Conservation (phyloP, 2,888 invertebrate species). For the Boloria euphrosyne region DNA sequence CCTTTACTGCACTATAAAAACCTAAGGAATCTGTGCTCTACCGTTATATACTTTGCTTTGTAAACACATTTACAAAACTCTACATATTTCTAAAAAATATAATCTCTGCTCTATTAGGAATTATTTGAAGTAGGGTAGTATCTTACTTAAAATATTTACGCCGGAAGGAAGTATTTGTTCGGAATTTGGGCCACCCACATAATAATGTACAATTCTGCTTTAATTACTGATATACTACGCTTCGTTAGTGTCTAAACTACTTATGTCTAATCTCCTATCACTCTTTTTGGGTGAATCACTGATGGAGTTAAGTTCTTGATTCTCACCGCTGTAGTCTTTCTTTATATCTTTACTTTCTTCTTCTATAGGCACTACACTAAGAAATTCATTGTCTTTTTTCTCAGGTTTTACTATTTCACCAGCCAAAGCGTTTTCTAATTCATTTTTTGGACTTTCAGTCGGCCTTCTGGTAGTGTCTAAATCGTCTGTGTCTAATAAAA, state of each 20-base stretch:
- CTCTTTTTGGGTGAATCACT: slow-evolving; percentile 76
- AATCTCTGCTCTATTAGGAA: no score
- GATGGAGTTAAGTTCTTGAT: slow-evolving; percentile 69
- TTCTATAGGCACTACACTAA: slow-evolving; percentile 70
- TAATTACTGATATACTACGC: slow-evolving; percentile 55
- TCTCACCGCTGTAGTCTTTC: slow-evolving; percentile 58
- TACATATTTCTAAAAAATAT: no score
- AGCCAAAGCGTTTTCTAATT: slow-evolving; percentile 39
- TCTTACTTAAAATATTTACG: no score
- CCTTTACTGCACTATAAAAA: background rate
- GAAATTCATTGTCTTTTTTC: slow-evolving; percentile 52
- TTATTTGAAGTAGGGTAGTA: no score
- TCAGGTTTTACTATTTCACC: slow-evolving; percentile 35
- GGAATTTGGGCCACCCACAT: slow-evolving; percentile 40
- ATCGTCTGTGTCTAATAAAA: slow-evolving; percentile 72
- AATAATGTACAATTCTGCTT: slow-evolving; percentile 60
- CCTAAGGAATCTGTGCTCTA: no score
- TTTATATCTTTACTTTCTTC: slow-evolving; percentile 53
- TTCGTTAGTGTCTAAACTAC: slow-evolving; percentile 66
- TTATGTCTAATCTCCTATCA: slow-evolving; percentile 72
- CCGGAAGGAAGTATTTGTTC: slow-evolving; percentile 4
- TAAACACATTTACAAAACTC: no score
- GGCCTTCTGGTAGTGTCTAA: slow-evolving; percentile 53
- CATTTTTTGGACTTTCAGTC: slow-evolving; percentile 39
- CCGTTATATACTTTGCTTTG: no score